phyloP scores from a whole-genome alignment of 2,797 vertebrate genomes.

The Semotilus atromaculatus region DNA sequence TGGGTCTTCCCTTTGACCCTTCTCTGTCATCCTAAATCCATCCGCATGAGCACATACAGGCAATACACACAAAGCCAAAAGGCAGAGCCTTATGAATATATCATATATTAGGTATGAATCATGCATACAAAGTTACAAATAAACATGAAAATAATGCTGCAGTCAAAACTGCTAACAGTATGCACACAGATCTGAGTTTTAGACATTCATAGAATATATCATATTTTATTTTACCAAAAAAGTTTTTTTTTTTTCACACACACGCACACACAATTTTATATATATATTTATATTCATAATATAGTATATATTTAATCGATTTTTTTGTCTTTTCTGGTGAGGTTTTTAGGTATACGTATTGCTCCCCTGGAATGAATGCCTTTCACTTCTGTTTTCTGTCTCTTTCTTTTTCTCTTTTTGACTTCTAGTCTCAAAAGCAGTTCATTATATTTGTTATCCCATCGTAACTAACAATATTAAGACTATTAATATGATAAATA shows the following conservation, averaged over 20 bases:
- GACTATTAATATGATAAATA: constrained; percentile 73
- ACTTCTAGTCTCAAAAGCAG: constrained; percentile 45
- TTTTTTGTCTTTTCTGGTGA: constrained; percentile 72
- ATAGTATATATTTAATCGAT: constrained; percentile 43
- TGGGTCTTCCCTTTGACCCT: constrained; percentile 31
- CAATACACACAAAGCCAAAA: constrained; percentile 23
- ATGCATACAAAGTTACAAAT: constrained; percentile 47
- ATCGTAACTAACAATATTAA: constrained; percentile 66
- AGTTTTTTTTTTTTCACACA: constrained; percentile 15
- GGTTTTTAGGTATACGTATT: constrained; percentile 77
- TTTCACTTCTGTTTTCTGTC: constrained; percentile 52
- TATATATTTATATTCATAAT: constrained; percentile 62
- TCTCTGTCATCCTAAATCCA: constrained; percentile 14
- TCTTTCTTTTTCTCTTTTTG: constrained; percentile 26
- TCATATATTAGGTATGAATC: constrained; percentile 49
- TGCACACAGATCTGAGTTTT: constrained; percentile 44
- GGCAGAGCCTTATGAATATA: constrained; percentile 42
- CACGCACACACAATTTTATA: constrained; percentile 46
- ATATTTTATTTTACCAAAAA: constrained; percentile 56
- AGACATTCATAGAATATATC: constrained; percentile 63
- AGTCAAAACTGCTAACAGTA: constrained; percentile 39
- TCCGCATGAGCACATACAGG: neutral
- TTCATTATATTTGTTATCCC: constrained; percentile 22
- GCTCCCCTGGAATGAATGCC: constrained; percentile 69
- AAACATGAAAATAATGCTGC: constrained; percentile 38